Evolutionary conservation across 2,113 vertebrate genomes (phyloP).

Genomic region (Ictalurus punctatus): DNA sequence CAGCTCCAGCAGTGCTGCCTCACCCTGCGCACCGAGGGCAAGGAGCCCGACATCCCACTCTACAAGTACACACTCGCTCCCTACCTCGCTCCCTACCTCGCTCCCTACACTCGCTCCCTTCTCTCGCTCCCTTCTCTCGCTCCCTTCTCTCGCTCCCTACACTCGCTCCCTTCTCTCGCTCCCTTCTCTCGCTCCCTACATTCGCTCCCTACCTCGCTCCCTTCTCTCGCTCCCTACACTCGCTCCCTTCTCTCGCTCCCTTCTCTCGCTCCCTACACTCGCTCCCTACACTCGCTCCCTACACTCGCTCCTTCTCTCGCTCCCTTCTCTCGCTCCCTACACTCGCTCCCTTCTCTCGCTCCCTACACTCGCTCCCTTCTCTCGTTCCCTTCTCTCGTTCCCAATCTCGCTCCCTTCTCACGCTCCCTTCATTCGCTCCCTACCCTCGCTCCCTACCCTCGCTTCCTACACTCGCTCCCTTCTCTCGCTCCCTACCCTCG

Average conservation of each 20-base stretch:
- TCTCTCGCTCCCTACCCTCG: no score
- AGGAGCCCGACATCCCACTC: constrained; percentile 96
- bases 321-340: neutral
- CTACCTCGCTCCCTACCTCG: neutral
- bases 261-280: no score
- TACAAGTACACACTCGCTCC: constrained; percentile 83
- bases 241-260: neutral
- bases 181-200: neutral
- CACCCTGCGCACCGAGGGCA: constrained; percentile 95
- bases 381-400: neutral
- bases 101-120: neutral
- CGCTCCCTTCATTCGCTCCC: no score
- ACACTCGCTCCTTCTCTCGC: neutral
- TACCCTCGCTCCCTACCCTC: no score
- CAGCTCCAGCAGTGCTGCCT: constrained; percentile 98
- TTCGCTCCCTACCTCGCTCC: neutral
- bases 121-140: neutral
- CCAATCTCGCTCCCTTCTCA: neutral
- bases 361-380: neutral
- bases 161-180: neutral
- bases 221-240: neutral
- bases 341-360: neutral
- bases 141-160: neutral
- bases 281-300: neutral
- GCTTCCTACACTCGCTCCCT: no score